A percentile compares a stretch with the other conserved stretches of the same genome.
Evolutionary conservation across 1,140 invertebrate genomes (phyloP).

Genomic region (Hylaeus volcanicus): DNA sequence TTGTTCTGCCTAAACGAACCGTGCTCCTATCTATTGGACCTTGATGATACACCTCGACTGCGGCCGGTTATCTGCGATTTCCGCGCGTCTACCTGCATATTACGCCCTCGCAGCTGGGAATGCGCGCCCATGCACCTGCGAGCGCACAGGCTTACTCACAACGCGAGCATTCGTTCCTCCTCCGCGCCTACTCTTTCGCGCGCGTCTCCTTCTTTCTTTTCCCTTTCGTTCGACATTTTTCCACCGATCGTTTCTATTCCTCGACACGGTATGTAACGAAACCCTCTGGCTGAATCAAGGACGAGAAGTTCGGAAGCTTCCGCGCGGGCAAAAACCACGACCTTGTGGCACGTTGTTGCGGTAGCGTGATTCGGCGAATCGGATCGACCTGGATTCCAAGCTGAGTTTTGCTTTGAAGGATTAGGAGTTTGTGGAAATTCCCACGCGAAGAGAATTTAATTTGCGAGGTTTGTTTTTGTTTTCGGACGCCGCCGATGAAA

Average conservation of each 20-base stretch:
- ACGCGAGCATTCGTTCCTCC: conserved; percentile 8
- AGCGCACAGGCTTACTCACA: conserved; percentile 38
- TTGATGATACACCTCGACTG: conserved; percentile 50
- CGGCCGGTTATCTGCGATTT: conserved; percentile 52
- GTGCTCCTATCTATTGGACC: conserved; percentile 45
- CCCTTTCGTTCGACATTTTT: too few species aligned
- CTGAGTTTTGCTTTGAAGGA: not conserved
- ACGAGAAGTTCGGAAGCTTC: not conserved
- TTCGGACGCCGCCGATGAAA: too few species aligned
- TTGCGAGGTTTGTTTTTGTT: too few species aligned
- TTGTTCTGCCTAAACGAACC: conserved; percentile 45
- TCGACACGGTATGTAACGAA: not conserved
- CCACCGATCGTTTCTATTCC: not conserved
- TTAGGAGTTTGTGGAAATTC: too few species aligned
- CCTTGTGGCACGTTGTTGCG: not conserved
- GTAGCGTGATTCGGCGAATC: conserved; percentile 19
- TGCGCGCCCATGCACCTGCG: conserved; percentile 43
- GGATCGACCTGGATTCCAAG: conserved; percentile 19
- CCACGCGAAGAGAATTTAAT: too few species aligned
- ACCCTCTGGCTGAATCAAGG: not conserved
- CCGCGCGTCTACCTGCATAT: conserved; percentile 51
- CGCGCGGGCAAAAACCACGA: not conserved
- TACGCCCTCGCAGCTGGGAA: conserved; percentile 53
- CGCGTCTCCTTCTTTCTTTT: not conserved
- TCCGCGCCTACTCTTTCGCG: not conserved